Conservation (phyloP, 2,797 vertebrate species). For the Alauda arvensis region DNA sequence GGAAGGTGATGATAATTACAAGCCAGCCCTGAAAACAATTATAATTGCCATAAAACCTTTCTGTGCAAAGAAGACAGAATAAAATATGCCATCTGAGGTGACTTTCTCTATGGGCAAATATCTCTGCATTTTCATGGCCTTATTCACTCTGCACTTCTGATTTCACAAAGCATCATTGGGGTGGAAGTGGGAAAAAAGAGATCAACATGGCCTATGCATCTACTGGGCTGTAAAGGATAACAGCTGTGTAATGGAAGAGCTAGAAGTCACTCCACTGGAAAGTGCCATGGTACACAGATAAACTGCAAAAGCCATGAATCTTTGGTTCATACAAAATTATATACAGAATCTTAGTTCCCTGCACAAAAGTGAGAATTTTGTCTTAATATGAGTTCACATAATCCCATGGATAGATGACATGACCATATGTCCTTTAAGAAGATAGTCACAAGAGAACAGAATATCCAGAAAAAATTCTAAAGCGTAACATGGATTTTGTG, state of each 20-base stretch:
- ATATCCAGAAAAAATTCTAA: not conserved
- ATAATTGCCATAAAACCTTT: not conserved
- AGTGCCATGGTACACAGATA: not conserved
- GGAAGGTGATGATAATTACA: not conserved
- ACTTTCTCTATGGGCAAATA: not conserved
- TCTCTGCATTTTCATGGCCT: not conserved
- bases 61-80: not conserved
- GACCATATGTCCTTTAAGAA: not conserved
- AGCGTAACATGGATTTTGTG: not conserved
- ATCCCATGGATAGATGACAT: not conserved
- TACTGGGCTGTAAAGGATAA: not conserved
- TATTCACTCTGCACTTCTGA: not conserved
- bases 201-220: not conserved
- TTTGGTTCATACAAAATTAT: not conserved
- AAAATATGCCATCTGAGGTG: not conserved
- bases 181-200: not conserved
- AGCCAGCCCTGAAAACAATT: not conserved
- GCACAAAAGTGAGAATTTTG: constrained; percentile 20
- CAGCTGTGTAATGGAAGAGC: not conserved
- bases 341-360: not conserved
- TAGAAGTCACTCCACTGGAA: not conserved
- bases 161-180: not conserved
- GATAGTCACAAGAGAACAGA: not conserved
- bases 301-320: not conserved
- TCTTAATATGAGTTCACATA: not conserved